phyloP scores from a whole-genome alignment of 2,797 vertebrate genomes.

The Siniperca obscura region DNA sequence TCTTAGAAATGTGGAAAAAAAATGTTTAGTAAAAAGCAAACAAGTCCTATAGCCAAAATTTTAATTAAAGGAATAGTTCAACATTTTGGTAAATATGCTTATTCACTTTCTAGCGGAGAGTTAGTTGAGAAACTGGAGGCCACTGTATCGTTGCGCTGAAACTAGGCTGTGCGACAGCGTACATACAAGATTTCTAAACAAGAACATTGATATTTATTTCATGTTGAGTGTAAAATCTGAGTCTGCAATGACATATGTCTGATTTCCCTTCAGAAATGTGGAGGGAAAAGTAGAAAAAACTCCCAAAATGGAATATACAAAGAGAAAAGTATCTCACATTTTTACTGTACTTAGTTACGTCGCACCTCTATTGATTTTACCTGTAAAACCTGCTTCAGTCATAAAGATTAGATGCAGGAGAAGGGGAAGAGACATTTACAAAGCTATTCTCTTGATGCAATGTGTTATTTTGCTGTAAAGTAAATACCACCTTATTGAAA shows the following conservation, averaged over 20 bases:
- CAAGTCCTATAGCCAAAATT: too few relatives aligned
- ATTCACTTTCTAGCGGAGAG: too few relatives aligned
- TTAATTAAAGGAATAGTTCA: too few relatives aligned
- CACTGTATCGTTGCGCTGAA: background rate
- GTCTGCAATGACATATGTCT: background rate
- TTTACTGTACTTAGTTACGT: background rate
- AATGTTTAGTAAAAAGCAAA: too few relatives aligned
- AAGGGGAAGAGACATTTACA: conserved; percentile 28
- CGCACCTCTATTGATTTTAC: background rate
- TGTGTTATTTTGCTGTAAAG: conserved; percentile 2
- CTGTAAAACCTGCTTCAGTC: background rate
- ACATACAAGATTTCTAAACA: background rate
- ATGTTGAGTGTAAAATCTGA: background rate
- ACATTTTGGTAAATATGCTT: too few relatives aligned
- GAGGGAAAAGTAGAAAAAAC: background rate
- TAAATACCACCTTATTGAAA: conserved; percentile 35
- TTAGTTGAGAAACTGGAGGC: too few relatives aligned
- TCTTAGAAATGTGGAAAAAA: too few relatives aligned
- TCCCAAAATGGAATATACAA: background rate
- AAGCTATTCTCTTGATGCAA: background rate
- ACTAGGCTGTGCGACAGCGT: background rate
- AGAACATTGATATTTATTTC: background rate
- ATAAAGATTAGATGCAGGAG: background rate
- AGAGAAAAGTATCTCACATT: background rate
- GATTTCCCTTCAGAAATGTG: background rate